Percentiles rank a stretch among this genome's conserved stretches.
These are phyloP conservation scores for Calidris pygmaea DNA, from an alignment of 2,113 vertebrate genomes.

Conservation along the genomic window DNA sequence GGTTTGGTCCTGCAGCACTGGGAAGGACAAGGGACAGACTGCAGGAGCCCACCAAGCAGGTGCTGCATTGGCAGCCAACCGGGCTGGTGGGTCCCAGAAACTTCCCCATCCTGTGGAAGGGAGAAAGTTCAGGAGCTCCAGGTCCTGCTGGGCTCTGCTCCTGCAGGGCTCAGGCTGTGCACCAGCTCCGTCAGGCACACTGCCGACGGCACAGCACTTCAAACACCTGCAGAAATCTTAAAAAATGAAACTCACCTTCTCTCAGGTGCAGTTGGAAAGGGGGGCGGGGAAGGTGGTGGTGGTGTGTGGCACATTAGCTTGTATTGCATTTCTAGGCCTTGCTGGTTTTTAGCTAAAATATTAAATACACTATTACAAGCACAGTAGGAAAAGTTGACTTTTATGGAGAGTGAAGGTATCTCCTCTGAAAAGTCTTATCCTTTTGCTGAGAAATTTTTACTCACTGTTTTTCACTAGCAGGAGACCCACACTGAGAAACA, in stretches of 20 bases:
- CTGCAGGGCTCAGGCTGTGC: not conserved
- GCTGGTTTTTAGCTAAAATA: not conserved
- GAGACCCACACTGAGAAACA: not conserved
- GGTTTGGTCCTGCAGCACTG: not conserved
- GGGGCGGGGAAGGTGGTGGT: no score
- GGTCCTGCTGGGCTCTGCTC: not conserved
- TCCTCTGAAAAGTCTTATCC: not conserved
- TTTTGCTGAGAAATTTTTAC: not conserved
- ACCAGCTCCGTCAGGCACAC: rapidly evolving
- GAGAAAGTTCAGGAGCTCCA: not conserved
- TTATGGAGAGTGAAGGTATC: not conserved
- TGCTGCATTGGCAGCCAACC: not conserved
- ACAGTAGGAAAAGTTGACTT: not conserved
- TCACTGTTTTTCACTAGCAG: not conserved
- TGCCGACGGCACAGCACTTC: not conserved
- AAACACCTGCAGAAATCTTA: not conserved
- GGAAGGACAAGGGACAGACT: not conserved
- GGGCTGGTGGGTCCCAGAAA: not conserved
- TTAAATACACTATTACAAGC: not conserved
- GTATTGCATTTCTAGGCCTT: not conserved
- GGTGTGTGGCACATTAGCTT: not conserved
- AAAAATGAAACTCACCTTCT: not conserved
- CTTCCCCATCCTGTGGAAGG: rapidly evolving
- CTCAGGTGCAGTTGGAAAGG: not conserved
- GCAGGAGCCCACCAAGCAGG: not conserved